Evolutionary conservation across 2,888 invertebrate species (phyloP).

Genomic region (Phrixothrix hirtus): DNA sequence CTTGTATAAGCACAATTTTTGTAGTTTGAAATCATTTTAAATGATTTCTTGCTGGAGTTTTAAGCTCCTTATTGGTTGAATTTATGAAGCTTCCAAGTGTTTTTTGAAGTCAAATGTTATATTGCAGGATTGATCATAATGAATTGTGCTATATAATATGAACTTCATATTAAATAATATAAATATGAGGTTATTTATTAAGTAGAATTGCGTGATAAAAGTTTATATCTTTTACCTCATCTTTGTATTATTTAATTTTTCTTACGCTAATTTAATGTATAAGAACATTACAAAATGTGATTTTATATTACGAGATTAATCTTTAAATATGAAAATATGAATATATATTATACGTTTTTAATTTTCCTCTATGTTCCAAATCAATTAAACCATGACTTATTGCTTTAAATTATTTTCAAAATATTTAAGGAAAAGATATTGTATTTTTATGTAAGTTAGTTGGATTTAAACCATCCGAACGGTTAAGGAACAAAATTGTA

Average conservation of each 20-base stretch:
- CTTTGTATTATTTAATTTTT: conserved; percentile 15
- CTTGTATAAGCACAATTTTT: conserved; percentile 10
- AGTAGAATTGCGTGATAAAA: background rate
- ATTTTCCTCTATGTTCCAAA: conserved; percentile 10
- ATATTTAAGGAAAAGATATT: conserved; percentile 6
- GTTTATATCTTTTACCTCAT: conserved; percentile 5
- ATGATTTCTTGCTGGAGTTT: background rate
- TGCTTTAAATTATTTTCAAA: conserved; percentile 17
- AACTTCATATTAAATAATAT: conserved; percentile 10
- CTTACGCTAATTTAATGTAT: conserved; percentile 13
- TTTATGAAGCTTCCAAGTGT: conserved; percentile 23
- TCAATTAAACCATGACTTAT: conserved; percentile 13
- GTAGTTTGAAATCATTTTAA: background rate
- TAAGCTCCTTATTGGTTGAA: conserved; percentile 3
- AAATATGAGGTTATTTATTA: too few relatives aligned
- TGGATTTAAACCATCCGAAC: conserved; percentile 8
- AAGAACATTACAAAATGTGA: conserved; percentile 25
- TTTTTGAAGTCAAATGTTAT: too few relatives aligned
- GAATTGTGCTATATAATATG: too few relatives aligned
- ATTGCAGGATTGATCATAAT: too few relatives aligned
- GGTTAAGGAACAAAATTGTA: conserved; percentile 6
- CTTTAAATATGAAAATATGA: conserved; percentile 29
- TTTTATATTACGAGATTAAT: conserved; percentile 28
- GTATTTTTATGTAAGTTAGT: conserved; percentile 16
- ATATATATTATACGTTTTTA: conserved; percentile 19